Base-by-base conservation (phyloP, 2,888 invertebrate genomes). In the Philhelius pedissequus region DNA sequence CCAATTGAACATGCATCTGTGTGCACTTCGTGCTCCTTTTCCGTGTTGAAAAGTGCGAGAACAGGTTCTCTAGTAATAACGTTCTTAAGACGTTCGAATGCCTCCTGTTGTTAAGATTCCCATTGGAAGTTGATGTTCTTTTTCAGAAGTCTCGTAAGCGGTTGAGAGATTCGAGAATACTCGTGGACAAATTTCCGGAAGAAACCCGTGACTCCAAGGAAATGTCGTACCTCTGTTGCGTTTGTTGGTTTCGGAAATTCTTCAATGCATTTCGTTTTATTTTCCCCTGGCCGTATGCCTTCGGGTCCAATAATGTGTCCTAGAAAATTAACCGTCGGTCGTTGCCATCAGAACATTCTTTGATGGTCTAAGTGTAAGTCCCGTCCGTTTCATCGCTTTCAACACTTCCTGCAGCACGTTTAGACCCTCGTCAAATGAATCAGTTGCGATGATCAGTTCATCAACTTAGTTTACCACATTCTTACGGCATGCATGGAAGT, bases 181-280 rank as follows among this genome's bases (percentile, higher is more conserved):
- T 45, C 45, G 8, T 45, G 69, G 18, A 87, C 68, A 58, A 81
- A 86, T 52, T 86, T 87, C 3, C 79, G 50, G 52, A 86, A 86
- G 27, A 79, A 86, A 0, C 80, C 66, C 0, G 77, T 84, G 7
- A 83, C 32, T 8, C 83, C 86, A 20, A 87, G 18, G 66, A 87
- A 81, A 30, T 77, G 77, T 8, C 81, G 48, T 2, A 86, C 70
- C 15, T 75, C 81, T 9, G 70, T 77, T 5, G 48, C 58, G 20
- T 70, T 86, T 15, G 62, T 56, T 15, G 86, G 74, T 11, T 4
- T 45, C n/a, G n/a, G n/a, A n/a, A n/a, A n/a, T n/a, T n/a, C n/a
- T n/a, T n/a, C n/a, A n/a, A n/a, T n/a, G n/a, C n/a, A n/a, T n/a
- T n/a, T n/a, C n/a, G n/a, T n/a, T n/a, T n/a, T n/a, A n/a, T n/a